Percentiles rank a stretch among this genome's conserved stretches.
Conservation (phyloP, 1,140 invertebrate genomes). For the Phocides pigmalion region DNA sequence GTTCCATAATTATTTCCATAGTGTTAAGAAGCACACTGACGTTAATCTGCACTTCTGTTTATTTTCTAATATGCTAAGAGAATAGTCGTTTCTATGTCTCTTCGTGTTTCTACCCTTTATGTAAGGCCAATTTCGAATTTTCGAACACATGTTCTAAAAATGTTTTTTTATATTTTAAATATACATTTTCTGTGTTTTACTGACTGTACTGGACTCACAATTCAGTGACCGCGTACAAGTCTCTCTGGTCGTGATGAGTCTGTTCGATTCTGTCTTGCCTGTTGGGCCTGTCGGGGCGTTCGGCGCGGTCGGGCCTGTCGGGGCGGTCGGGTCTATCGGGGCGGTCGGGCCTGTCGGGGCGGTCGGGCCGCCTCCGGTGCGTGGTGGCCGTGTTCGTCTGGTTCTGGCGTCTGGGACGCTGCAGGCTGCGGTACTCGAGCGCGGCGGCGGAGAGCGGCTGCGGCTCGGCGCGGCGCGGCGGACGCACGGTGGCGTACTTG, state of each 20-base stretch:
- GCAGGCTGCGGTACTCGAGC: conserved; percentile 73
- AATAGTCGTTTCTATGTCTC: too few species aligned
- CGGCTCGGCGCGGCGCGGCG: conserved; percentile 63
- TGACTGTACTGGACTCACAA: conserved; percentile 53
- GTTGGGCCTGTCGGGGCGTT: conserved; percentile 32
- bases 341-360: conserved; percentile 35
- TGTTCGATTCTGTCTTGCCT: conserved; percentile 32
- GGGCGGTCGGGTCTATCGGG: conserved; percentile 44
- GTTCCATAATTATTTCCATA: too few species aligned
- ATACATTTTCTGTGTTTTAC: too few species aligned
- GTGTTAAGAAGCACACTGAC: too few species aligned
- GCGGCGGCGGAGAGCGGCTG: conserved; percentile 73
- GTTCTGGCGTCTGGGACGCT: conserved; percentile 67
- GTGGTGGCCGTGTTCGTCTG: conserved; percentile 50
- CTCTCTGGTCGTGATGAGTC: conserved; percentile 55
- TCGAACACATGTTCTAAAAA: too few species aligned
- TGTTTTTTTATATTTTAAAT: too few species aligned
- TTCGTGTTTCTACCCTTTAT: too few species aligned
- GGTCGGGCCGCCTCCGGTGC: conserved; percentile 44
- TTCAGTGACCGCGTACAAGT: conserved; percentile 76
- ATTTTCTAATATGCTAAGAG: too few species aligned
- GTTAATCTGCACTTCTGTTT: too few species aligned
- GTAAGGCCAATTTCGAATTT: too few species aligned
- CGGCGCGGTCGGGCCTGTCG: conserved; percentile 35
- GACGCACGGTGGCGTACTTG: conserved; percentile 76